phyloP scores from a whole-genome alignment of 2,888 invertebrate genomes.

The Pseudococcus viburni region DNA sequence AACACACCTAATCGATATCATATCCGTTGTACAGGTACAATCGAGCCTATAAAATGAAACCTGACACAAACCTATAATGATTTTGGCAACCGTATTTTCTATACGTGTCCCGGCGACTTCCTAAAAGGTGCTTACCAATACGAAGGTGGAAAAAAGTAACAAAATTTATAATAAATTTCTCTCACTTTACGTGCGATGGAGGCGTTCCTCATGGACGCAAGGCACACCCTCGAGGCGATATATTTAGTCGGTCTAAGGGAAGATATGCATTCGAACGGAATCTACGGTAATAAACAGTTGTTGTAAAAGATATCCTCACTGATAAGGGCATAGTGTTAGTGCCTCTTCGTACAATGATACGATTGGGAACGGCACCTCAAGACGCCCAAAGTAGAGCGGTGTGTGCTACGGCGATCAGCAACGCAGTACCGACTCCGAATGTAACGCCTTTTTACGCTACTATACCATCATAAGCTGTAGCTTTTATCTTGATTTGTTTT shows the following conservation, averaged over 20 bases:
- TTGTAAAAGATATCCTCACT: constrained; percentile 65
- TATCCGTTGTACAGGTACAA: background rate
- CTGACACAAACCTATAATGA: background rate
- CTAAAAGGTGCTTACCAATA: background rate
- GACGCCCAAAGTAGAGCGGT: constrained; percentile 64
- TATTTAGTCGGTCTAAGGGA: constrained; percentile 59
- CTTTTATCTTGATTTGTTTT: constrained; percentile 62
- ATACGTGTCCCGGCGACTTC: background rate
- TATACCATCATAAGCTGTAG: constrained; percentile 48
- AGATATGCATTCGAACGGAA: constrained; percentile 59
- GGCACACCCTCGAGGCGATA: constrained; percentile 63
- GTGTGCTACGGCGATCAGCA: constrained; percentile 11
- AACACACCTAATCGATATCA: constrained; percentile 17
- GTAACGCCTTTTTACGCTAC: constrained; percentile 65
- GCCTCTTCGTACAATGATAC: constrained; percentile 53
- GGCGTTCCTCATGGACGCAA: constrained; percentile 61
- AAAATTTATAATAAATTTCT: constrained; percentile 48
- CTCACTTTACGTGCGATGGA: constrained; percentile 61
- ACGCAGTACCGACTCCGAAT: constrained; percentile 10
- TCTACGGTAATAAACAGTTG: constrained; percentile 65
- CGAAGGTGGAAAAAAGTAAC: background rate
- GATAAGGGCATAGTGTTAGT: constrained; percentile 60
- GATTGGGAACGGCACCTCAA: constrained; percentile 17
- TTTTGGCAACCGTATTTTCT: constrained; percentile 23
- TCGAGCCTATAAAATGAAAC: background rate